These are phyloP conservation scores for Allacma fusca DNA, from an alignment of 2,888 invertebrate species.

Conservation along the genomic window DNA sequence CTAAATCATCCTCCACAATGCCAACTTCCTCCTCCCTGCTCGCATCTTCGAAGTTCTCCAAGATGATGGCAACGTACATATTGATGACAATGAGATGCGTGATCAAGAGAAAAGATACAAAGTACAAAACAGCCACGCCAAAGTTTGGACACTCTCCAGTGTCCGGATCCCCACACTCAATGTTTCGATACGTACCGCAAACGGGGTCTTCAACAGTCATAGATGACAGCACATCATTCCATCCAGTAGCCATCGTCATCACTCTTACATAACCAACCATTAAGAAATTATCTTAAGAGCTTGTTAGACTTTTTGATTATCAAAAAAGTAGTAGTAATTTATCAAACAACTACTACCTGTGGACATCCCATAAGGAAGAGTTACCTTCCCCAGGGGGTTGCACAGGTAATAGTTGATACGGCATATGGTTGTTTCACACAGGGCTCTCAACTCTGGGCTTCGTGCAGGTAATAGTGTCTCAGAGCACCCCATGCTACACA, in stretches of 20 bases:
- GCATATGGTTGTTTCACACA: no score
- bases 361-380: no score
- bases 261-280: constrained; percentile 68
- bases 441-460: no score
- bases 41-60: constrained; percentile 96
- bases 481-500: no score
- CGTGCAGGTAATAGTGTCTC: no score
- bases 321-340: no score
- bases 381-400: no score
- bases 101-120: constrained; percentile 94
- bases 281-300: constrained; percentile 1
- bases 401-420: no score
- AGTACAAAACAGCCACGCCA: constrained; percentile 87
- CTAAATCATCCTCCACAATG: constrained; percentile 95
- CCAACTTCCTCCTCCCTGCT: constrained; percentile 97
- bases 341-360: no score
- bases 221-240: constrained; percentile 95
- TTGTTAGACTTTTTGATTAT: no score
- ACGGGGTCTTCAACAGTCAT: constrained; percentile 70
- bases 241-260: constrained; percentile 90
- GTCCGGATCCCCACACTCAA: constrained; percentile 54
- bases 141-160: constrained; percentile 86
- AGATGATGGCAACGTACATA: constrained; percentile 97
- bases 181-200: constrained; percentile 58
- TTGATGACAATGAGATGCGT: constrained; percentile 98